phyloP scores from a whole-genome alignment of 1,140 invertebrate species.

The Formica exsecta region DNA sequence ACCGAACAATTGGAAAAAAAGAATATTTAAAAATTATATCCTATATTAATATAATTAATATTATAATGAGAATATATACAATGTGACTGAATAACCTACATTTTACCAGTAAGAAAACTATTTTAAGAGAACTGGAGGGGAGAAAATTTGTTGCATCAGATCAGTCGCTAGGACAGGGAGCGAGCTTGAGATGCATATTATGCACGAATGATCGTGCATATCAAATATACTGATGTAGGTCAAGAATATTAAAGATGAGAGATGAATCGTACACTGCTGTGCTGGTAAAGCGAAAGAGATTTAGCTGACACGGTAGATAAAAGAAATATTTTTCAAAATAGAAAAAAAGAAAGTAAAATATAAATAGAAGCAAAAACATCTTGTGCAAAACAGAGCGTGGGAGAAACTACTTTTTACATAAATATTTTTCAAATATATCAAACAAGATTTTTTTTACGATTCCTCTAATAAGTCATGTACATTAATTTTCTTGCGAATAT shows the following conservation, averaged over 20 bases:
- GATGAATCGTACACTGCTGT: neutral
- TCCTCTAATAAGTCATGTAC: neutral
- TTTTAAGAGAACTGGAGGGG: neutral
- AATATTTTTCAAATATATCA: neutral
- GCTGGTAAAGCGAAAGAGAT: neutral
- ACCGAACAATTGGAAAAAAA: neutral
- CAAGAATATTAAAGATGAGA: constrained; percentile 45
- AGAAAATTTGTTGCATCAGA: neutral
- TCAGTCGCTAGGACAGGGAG: neutral
- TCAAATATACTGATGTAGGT: constrained; percentile 17
- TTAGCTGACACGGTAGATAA: neutral
- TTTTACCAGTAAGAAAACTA: neutral
- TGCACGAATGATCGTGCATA: constrained; percentile 9
- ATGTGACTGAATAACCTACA: neutral
- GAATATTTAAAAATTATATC: neutral
- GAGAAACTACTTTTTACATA: neutral
- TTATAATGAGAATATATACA: neutral
- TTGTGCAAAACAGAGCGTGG: neutral
- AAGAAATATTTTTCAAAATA: neutral
- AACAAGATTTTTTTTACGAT: neutral
- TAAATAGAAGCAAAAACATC: neutral
- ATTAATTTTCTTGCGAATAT: constrained; percentile 36
- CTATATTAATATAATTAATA: constrained; percentile 13
- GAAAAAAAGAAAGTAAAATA: constrained; percentile 1
- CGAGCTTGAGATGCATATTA: neutral